These are phyloP conservation scores for Palythoa heliodiscus DNA, from an alignment of 92 coral and sea anemone genomes.

Conservation along the genomic window DNA sequence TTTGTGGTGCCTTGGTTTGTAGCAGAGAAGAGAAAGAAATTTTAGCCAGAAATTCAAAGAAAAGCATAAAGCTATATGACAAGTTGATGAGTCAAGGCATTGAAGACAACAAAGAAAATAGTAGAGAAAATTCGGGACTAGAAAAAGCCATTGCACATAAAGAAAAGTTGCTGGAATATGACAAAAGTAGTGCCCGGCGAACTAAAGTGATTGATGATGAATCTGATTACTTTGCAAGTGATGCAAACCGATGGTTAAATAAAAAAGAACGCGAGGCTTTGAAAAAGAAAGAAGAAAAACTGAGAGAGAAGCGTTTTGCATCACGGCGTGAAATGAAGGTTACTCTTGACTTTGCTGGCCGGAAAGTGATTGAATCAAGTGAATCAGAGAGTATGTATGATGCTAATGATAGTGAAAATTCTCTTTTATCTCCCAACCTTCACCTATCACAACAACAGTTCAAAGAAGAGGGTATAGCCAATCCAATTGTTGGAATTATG, in stretches of 20 bases:
- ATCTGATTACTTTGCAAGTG: conserved; percentile 95
- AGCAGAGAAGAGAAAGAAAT: conserved; percentile 84
- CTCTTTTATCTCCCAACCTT: conserved; percentile 47
- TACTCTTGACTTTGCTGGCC: conserved; percentile 96
- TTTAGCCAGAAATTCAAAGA: conserved; percentile 87
- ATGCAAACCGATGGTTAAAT: conserved; percentile 80
- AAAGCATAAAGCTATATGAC: conserved; percentile 80
- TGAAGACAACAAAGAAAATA: conserved; percentile 26
- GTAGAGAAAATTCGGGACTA: conserved; percentile 59
- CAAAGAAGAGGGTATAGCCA: conserved; percentile 42
- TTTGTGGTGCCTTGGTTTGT: conserved; percentile 95
- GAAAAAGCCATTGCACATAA: conserved; percentile 89
- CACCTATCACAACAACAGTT: conserved; percentile 26
- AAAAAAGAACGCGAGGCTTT: conserved; percentile 72
- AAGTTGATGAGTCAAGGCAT: conserved; percentile 73
- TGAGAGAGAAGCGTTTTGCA: conserved; percentile 76
- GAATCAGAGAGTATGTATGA: conserved; percentile 58
- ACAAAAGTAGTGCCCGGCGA: conserved; percentile 90
- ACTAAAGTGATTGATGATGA: conserved; percentile 98
- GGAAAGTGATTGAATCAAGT: conserved; percentile 78
- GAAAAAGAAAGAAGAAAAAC: conserved; percentile 77
- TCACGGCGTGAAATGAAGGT: conserved; percentile 84
- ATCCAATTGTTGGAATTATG: conserved; percentile 48
- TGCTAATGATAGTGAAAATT: conserved; percentile 34
- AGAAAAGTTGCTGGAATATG: conserved; percentile 87